Evolutionary conservation across 2,888 invertebrate species (phyloP).

Genomic region (Stenolophus ochropezus): DNA sequence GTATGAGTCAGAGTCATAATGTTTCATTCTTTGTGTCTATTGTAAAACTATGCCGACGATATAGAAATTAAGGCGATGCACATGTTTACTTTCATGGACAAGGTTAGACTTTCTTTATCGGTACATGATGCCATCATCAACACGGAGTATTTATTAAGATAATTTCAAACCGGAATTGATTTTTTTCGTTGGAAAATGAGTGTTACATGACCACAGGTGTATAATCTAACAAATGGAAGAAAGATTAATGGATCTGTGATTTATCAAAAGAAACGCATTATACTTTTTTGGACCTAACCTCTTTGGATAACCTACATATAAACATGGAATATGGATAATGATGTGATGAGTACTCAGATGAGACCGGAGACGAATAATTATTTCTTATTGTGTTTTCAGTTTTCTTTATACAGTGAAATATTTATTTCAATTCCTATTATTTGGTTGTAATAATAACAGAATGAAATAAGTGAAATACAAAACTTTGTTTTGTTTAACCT

Average conservation of each 20-base stretch:
- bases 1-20: too few species aligned
- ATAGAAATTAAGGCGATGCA: conserved; percentile 5
- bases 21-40: too few species aligned
- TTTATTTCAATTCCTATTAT: too few species aligned
- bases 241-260: conserved; percentile 6
- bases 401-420: too few species aligned
- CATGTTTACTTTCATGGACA: conserved; percentile 24
- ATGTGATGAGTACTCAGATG: too few species aligned
- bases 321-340: not conserved
- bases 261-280: conserved; percentile 14
- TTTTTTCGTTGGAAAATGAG: not conserved
- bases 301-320: not conserved
- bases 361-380: too few species aligned
- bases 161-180: conserved; percentile 35
- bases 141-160: conserved; percentile 6
- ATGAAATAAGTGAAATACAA: too few species aligned
- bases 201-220: conserved; percentile 13
- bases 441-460: too few species aligned
- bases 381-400: too few species aligned
- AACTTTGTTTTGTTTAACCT: too few species aligned
- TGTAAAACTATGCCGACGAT: conserved; percentile 6
- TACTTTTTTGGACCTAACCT: conserved; percentile 4
- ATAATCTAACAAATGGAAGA: conserved; percentile 9
- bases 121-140: conserved; percentile 13
- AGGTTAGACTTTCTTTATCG: conserved; percentile 32